Conservation (phyloP, 2,797 vertebrate species). For the Anguilla megastoma region DNA sequence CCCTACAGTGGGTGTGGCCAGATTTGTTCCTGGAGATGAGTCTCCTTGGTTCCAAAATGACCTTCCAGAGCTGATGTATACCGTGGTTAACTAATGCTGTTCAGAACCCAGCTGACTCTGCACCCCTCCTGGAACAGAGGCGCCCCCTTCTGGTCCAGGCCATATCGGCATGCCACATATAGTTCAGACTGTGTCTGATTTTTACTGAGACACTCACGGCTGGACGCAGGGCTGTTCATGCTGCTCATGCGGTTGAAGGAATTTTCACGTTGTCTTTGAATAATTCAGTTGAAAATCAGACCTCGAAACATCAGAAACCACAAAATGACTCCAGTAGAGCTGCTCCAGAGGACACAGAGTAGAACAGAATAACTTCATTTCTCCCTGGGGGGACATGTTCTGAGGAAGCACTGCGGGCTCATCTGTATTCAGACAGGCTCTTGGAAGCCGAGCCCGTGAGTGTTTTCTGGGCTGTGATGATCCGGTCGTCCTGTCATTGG, state of each 20-base stretch:
- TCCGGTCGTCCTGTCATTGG: background rate
- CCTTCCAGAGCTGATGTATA: background rate
- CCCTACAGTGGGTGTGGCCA: background rate
- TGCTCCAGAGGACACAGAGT: background rate
- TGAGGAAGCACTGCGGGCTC: background rate
- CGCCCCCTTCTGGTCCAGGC: background rate
- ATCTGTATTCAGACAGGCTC: background rate
- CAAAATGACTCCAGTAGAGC: background rate
- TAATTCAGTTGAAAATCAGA: background rate
- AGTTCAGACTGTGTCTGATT: background rate
- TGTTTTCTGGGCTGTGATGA: background rate
- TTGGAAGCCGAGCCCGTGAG: background rate
- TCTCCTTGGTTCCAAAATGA: background rate
- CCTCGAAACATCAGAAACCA: background rate
- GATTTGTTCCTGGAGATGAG: background rate
- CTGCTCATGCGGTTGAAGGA: background rate
- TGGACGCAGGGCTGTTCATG: background rate
- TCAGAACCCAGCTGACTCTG: background rate
- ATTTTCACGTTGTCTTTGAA: background rate
- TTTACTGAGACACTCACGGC: background rate
- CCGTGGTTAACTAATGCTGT: background rate
- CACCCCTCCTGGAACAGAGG: background rate
- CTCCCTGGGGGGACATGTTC: background rate
- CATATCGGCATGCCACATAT: background rate
- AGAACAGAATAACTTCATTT: background rate